Base-by-base conservation (phyloP, 2,113 vertebrate species). In the Ciconia boyciana region DNA sequence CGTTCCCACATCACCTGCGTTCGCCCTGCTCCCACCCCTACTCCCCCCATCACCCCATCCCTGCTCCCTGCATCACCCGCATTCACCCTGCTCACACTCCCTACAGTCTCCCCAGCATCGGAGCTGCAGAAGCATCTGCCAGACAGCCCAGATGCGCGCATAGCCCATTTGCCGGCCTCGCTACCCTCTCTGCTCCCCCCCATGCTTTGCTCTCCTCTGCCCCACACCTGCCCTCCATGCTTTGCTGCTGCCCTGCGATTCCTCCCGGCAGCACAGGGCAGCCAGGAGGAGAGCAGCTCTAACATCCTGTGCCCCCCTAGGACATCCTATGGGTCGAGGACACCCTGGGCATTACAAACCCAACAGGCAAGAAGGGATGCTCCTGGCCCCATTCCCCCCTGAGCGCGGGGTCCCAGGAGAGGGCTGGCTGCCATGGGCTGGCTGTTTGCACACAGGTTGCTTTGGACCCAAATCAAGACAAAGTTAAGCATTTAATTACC, bases 401-500 rank as follows among this genome's bases (percentile, higher is more conserved):
- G 8, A 44, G 36, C 52, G 72, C 4, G 5, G 58, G 89, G 92
- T 84, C 58, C 20, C 29, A 4, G 41, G 62, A 54, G 51, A 60
- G 39, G 18, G 16, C 49, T 65, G 26, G 22, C 77, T 82, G 78
- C 84, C 84, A 43, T 54, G 78, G 83, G 43, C 85, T 77, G 65
- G 16, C 66, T 83, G 52, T 57, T 70, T 49, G 51, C 71, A 29
- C 61, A 10, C 91, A 87, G 87, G 94, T 95, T 97, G 46, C 87
- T 80, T 93, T 97, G 97, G 94, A 96, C 93, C 69, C 48, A 48
- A 83, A 97, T 97, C 97, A 98, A 97, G 81, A 71, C 78, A 43
- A 98, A 95, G 86, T 91, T 89, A 72, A 97, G 89, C 97, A 97
- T 97, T 98, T 98, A 98, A 98, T 98, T 98, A 98, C 91, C 22